Percentiles rank a stretch among this genome's conserved stretches.
phyloP scores from a whole-genome alignment of 1,140 invertebrate genomes.

The Mizuhopecten yessoensis region DNA sequence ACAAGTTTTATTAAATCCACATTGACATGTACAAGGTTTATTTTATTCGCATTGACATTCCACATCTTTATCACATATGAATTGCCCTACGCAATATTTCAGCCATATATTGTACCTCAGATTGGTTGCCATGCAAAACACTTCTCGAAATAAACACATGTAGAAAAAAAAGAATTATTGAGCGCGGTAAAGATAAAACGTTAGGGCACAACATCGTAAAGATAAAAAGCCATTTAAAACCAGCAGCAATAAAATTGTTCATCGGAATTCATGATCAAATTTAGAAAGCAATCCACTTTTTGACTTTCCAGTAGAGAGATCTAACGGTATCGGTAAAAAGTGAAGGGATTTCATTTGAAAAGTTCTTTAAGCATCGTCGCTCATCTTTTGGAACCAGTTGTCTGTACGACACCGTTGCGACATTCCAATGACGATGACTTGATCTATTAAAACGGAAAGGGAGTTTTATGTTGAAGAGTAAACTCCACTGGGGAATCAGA shows the following conservation, averaged over 20 bases:
- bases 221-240: slow-evolving; percentile 24
- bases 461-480: not conserved
- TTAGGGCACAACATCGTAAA: not conserved
- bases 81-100: too few species aligned
- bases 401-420: not conserved
- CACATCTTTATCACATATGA: too few species aligned
- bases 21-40: too few species aligned
- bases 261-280: slow-evolving; percentile 28
- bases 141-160: not conserved
- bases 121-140: too few species aligned
- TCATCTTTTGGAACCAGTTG: not conserved
- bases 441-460: slow-evolving; percentile 27
- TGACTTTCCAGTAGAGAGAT: slow-evolving; percentile 9
- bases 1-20: too few species aligned
- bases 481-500: slow-evolving; percentile 5
- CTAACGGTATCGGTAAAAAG: not conserved
- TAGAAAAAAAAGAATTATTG: not conserved
- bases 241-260: not conserved
- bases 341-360: slow-evolving; percentile 23
- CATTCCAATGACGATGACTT: not conserved
- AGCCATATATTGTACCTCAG: too few species aligned
- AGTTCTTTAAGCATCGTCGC: not conserved
- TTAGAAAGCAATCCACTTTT: slow-evolving; percentile 28
- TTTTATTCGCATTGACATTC: too few species aligned
- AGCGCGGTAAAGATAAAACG: slow-evolving; percentile 29